Evolutionary conservation across 2,797 vertebrate genomes (phyloP).

Genomic region (Amblyopsis hoosieri): DNA sequence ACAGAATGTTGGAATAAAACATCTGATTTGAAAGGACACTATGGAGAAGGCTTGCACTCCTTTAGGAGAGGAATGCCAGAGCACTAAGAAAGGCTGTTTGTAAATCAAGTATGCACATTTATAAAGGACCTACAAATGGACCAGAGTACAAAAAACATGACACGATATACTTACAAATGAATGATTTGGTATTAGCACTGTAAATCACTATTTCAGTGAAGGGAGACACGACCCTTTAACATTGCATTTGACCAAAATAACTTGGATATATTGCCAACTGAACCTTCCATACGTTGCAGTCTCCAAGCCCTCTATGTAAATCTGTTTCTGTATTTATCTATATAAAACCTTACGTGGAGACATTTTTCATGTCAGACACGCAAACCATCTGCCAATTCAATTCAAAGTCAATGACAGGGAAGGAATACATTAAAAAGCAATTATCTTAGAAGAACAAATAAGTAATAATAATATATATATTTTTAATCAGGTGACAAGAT

Average conservation of each 20-base stretch:
- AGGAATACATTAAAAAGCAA: no score
- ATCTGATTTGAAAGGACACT: slow-evolving; percentile 86
- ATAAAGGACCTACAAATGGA: slow-evolving; percentile 97
- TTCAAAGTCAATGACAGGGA: no score
- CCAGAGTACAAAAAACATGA: slow-evolving; percentile 87
- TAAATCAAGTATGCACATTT: slow-evolving; percentile 97
- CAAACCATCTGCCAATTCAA: slow-evolving; percentile 19
- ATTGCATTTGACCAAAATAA: slow-evolving; percentile 45
- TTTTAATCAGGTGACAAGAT: no score
- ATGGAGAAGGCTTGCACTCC: slow-evolving; percentile 84
- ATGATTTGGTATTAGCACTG: slow-evolving; percentile 61
- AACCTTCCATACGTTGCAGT: slow-evolving; percentile 53
- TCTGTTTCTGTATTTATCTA: slow-evolving; percentile 14
- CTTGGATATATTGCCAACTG: slow-evolving; percentile 31
- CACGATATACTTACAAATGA: slow-evolving; percentile 64
- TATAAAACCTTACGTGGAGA: slow-evolving; percentile 14
- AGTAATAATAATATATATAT: no score
- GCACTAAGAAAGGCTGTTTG: slow-evolving; percentile 91
- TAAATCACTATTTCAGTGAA: slow-evolving; percentile 16
- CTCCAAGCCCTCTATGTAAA: slow-evolving; percentile 27
- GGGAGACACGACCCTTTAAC: slow-evolving; percentile 8
- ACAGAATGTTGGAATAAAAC: slow-evolving; percentile 80
- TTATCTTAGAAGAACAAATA: no score
- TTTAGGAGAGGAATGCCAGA: slow-evolving; percentile 84
- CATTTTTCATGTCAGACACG: slow-evolving; percentile 19